Base-by-base conservation (phyloP, 2,113 vertebrate genomes). In the Setophaga petechia region DNA sequence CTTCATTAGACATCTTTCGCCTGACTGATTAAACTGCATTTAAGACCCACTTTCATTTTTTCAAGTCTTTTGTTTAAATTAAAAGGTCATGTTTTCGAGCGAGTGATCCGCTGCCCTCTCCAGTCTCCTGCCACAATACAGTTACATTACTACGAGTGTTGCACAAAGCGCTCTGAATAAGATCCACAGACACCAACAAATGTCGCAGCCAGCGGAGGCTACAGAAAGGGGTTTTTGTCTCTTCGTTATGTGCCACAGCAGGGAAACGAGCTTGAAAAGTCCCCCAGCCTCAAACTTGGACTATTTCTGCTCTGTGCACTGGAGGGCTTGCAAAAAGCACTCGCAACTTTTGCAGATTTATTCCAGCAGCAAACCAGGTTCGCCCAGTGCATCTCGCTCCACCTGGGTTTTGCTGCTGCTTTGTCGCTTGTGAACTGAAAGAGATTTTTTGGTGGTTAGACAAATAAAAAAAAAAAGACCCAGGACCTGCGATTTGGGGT, bases 61-160 rank as follows among this genome's bases (percentile, higher is more conserved):
- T 91, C 93, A 75, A 95, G 90, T 12, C 97, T 97, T 97, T 97
- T 97, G 97, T 97, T 97, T 97, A 97, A 97, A 97, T 97, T 96
- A 97, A 97, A 98, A 98, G 95, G 96, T 96, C 94, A 80, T 95
- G 94, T 97, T 98, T 97, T 91, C 87, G 73, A 97, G 93, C 43
- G 94, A 97, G 89, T 83, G 83, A 96, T 96, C 94, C n/a, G 8
- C 75, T 87, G 87, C 87, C 96, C 91, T 95, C 89, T 87, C 91
- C 91, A 87, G 65, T 71, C 91, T 74, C 72, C 87, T 63, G 75
- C 90, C 87, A 65, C 86, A 95, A 94, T 81, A 89, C 96, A 94
- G 96, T 97, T 96, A 95, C 96, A 95, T 92, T 96, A 55, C 92
- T 85, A 90, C 96, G 25, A 61, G 74, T 87, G 87, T 90, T 6